Conservation (phyloP, 2,888 invertebrate species). For the Thymelicus acteon region DNA sequence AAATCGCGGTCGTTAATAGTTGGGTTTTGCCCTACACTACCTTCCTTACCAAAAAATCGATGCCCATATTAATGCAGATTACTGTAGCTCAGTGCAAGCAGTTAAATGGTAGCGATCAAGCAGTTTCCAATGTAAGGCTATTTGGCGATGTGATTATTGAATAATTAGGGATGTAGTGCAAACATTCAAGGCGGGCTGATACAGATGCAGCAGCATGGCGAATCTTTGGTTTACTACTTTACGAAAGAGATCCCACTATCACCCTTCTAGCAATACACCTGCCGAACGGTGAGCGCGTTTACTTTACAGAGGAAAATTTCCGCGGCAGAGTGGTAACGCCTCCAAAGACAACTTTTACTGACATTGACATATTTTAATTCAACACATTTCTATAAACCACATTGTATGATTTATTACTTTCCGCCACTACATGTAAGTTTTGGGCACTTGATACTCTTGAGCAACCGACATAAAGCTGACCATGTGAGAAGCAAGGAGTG, state of each 20-base stretch:
- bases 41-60: too few relatives aligned
- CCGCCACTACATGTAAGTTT: neutral
- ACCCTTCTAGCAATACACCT: conserved; percentile 48
- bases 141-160: conserved; percentile 29
- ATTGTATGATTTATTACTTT: neutral
- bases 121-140: conserved; percentile 42
- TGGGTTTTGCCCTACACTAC: too few relatives aligned
- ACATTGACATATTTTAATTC: too few relatives aligned
- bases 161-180: conserved; percentile 47
- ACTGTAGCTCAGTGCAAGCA: conserved; percentile 39
- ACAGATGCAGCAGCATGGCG: conserved; percentile 53
- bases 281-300: conserved; percentile 50
- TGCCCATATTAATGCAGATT: conserved; percentile 43
- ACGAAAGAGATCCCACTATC: conserved; percentile 47
- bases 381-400: neutral
- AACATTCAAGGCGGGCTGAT: conserved; percentile 49
- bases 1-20: too few relatives aligned
- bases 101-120: conserved; percentile 46
- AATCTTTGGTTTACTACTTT: conserved; percentile 44
- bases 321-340: too few relatives aligned
- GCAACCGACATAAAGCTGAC: conserved; percentile 46
- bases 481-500: conserved; percentile 40
- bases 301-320: too few relatives aligned
- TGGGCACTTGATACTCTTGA: conserved; percentile 40
- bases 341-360: too few relatives aligned